These are phyloP conservation scores for Drosophila kurseongensis DNA, from an alignment of 1,140 invertebrate genomes.

Conservation along the genomic window DNA sequence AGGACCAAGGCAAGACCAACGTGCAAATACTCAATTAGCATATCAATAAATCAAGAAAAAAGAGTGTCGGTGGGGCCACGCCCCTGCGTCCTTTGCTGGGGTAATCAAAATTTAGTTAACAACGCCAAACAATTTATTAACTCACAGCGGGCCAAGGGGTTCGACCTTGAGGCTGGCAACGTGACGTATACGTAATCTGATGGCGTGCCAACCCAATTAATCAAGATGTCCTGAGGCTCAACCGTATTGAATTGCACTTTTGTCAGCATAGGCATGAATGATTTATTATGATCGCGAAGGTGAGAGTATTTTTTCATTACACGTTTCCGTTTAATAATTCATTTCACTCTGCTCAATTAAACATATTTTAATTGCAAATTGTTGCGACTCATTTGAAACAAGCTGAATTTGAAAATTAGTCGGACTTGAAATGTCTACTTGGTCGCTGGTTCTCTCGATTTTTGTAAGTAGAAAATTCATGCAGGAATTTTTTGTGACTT, in stretches of 20 bases:
- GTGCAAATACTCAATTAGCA: constrained; percentile 82
- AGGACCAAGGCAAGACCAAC: constrained; percentile 37
- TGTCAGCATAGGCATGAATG: constrained; percentile 24
- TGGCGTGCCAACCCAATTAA: constrained; percentile 75
- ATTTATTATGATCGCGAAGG: neutral
- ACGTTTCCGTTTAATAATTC: constrained; percentile 15
- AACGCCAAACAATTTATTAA: constrained; percentile 79
- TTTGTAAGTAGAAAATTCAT: constrained; percentile 1
- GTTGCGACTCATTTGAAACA: constrained; percentile 11
- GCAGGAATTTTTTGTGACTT: neutral
- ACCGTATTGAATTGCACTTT: constrained; percentile 34
- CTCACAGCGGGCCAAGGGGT: constrained; percentile 32
- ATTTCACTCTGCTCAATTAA: constrained; percentile 40
- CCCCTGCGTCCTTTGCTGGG: constrained; percentile 5
- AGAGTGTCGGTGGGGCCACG: constrained; percentile 36
- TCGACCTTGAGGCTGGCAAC: constrained; percentile 52
- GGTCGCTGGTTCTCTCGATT: neutral
- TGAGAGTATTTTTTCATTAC: constrained; percentile 22
- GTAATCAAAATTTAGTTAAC: constrained; percentile 81
- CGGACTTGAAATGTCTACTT: constrained; percentile 9
- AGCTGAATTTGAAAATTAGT: neutral
- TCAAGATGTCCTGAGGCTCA: constrained; percentile 58
- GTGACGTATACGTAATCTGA: constrained; percentile 65
- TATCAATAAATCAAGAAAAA: constrained; percentile 81
- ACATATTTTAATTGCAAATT: constrained; percentile 51